phyloP scores from a whole-genome alignment of 2,113 vertebrate genomes.

The Heteronetta atricapilla region DNA sequence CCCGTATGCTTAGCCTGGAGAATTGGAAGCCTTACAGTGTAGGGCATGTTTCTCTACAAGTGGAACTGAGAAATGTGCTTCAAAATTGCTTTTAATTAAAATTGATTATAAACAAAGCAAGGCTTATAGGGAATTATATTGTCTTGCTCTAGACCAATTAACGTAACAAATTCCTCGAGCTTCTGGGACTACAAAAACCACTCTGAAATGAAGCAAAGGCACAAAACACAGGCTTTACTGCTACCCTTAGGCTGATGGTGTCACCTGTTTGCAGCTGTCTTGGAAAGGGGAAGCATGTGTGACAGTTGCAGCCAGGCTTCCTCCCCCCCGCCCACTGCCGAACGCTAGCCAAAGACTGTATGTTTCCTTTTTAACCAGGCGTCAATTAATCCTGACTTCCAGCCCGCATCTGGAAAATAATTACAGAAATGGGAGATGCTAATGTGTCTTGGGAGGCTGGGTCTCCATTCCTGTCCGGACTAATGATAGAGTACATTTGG shows the following conservation, averaged over 20 bases:
- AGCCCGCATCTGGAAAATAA: neutral
- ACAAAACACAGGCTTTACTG: neutral
- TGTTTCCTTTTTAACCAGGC: neutral
- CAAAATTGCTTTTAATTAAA: constrained; percentile 43
- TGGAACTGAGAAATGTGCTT: constrained; percentile 40
- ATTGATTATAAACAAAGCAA: neutral
- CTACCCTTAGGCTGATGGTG: neutral
- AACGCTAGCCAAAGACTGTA: neutral
- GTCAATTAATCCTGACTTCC: neutral
- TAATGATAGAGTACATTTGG: neutral
- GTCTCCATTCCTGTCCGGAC: neutral
- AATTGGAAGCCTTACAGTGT: neutral
- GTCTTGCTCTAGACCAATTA: neutral
- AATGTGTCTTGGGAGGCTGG: neutral
- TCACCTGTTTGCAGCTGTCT: neutral
- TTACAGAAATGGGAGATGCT: neutral
- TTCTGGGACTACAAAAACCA: neutral
- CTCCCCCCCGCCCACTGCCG: rapidly evolving
- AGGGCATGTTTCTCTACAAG: neutral
- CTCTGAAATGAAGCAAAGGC: neutral
- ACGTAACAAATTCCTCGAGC: neutral
- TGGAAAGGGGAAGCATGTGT: neutral
- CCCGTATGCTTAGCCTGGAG: neutral
- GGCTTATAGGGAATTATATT: neutral
- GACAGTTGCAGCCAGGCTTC: neutral